phyloP scores from a whole-genome alignment of 2,113 vertebrate genomes.

The Furnarius figulus region DNA sequence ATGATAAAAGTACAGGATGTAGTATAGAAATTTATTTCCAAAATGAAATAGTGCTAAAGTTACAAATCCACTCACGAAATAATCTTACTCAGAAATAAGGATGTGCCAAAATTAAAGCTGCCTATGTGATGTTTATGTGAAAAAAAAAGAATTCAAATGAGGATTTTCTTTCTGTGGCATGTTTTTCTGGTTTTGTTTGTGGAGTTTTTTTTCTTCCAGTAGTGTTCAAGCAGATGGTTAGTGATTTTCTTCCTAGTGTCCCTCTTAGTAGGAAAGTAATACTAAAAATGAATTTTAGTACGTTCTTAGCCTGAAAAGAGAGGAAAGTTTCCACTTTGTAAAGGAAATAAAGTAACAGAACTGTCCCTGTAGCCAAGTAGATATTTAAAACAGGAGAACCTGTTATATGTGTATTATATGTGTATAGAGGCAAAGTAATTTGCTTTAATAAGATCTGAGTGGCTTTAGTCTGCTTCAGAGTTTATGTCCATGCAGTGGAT shows the following conservation, averaged over 20 bases:
- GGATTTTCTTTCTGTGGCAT: not conserved
- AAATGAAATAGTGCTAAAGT: not conserved
- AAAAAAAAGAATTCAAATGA: not conserved
- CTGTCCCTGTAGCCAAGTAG: not conserved
- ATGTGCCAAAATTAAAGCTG: not conserved
- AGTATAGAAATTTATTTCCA: not conserved
- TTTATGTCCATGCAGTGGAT: not conserved
- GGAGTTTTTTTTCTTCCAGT: rapidly evolving
- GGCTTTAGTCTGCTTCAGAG: not conserved
- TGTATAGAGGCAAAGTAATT: not conserved
- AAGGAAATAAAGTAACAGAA: not conserved
- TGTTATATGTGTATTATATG: not conserved
- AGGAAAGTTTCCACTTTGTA: not conserved
- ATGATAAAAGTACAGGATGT: not conserved
- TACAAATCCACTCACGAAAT: not conserved
- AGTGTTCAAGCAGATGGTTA: not conserved
- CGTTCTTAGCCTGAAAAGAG: not conserved
- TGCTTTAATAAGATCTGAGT: not conserved
- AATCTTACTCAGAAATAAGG: not conserved
- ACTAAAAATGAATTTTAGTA: not conserved
- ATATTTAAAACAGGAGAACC: not conserved
- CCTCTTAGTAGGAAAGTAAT: not conserved
- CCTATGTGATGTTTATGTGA: not conserved
- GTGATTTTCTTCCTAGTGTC: not conserved
- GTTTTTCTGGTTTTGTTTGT: not conserved